Base-by-base conservation (phyloP, 2,797 vertebrate species). In the Fringilla coelebs region DNA sequence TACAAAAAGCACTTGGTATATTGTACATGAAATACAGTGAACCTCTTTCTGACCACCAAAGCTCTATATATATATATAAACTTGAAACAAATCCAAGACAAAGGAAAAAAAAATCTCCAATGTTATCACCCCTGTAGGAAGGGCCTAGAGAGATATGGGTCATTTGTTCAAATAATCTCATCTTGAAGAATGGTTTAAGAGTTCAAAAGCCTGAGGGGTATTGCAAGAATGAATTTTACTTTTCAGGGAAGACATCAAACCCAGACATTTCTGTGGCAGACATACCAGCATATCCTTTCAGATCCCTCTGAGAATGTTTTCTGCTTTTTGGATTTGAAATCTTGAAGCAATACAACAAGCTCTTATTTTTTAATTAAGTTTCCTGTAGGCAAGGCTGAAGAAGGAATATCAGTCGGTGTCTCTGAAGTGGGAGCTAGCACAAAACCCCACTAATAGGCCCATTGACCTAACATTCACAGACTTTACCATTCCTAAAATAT, bases 221-320 rank as follows among this genome's bases (percentile, higher is more conserved):
- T 13, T 11, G 1, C 31, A 87, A 34, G 61, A 94, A 87, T 60
- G 45, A 88, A 83, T 91, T 94, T 82, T 70, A 73, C 29, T 88
- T 82, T 87, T 45, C 77, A 89, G 67, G 49, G 55, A 63, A 90
- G 74, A 58, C 74, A 92, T 90, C 88, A 93, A 96, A 94, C 19
- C 28, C 85, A 94, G 89, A 80, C 5, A 38, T 80, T 89, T 90
- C 72, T 90, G 68, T 58, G 20, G 75, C 43, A 92, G 61, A 77
- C 49, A 57, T 51, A 77, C 14, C 57, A 92, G 61, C 22, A 79
- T 65, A 89, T 83, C 49, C 65, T 90, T 63, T 87, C 41, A 57
- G 71, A 92, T 85, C 51, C 70, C 58, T 93, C 15, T 46, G 72
- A 77, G 49, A n/a, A 7, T 46, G 88, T 86, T 88, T 89, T 87